phyloP scores from a whole-genome alignment of 2,888 invertebrate genomes.

The Masnerella sp. region DNA sequence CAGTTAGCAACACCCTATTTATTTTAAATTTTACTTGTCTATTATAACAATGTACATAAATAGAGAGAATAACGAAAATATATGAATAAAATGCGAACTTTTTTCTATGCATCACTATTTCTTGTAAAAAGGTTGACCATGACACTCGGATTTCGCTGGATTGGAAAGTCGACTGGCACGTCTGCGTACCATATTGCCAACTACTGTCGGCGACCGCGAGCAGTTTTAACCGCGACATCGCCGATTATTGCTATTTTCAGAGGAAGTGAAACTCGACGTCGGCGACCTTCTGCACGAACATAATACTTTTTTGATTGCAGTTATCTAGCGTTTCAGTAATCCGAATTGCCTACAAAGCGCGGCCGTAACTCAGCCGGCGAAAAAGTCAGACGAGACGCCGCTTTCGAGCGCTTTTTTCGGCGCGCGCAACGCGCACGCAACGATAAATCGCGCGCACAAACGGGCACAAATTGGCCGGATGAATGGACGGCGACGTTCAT shows the following conservation, averaged over 20 bases:
- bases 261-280: constrained; percentile 68
- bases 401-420: too few species aligned
- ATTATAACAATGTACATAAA: too few species aligned
- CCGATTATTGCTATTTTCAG: constrained; percentile 65
- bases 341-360: too few species aligned
- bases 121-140: constrained; percentile 62
- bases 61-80: too few species aligned
- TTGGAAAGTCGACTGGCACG: constrained; percentile 68
- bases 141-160: constrained; percentile 69
- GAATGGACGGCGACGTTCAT: constrained; percentile 35
- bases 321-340: constrained; percentile 25
- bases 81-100: background rate
- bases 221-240: constrained; percentile 62
- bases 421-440: too few species aligned
- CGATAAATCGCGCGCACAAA: too few species aligned
- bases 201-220: constrained; percentile 49
- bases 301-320: constrained; percentile 35
- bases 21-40: too few species aligned
- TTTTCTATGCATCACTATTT: constrained; percentile 17
- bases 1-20: too few species aligned
- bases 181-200: constrained; percentile 45
- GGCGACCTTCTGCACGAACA: constrained; percentile 51
- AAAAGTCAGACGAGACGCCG: too few species aligned
- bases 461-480: constrained; percentile 2
- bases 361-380: too few species aligned